Conservation (phyloP, 1,140 invertebrate genomes). For the Venustaconcha ellipsiformis region DNA sequence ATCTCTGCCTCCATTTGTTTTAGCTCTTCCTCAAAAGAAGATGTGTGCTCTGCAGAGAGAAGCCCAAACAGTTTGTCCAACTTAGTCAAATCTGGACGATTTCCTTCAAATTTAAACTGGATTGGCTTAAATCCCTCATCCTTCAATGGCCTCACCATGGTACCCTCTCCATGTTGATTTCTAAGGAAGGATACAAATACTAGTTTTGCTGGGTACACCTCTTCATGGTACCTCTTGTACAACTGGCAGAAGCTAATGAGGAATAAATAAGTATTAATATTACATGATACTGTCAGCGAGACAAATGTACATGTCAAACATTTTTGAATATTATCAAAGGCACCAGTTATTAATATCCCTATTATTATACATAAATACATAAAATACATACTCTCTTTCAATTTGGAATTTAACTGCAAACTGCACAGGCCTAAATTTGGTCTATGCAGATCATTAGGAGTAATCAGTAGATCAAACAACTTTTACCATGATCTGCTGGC, state of each 20-base stretch:
- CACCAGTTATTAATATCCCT: too few relatives aligned
- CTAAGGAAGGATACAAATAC: slow-evolving; percentile 66
- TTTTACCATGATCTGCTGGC: too few relatives aligned
- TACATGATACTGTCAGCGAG: not conserved
- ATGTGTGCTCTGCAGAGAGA: slow-evolving; percentile 43
- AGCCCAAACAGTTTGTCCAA: slow-evolving; percentile 64
- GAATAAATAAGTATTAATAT: slow-evolving; percentile 10
- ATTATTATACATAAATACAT: too few relatives aligned
- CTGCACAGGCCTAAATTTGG: too few relatives aligned
- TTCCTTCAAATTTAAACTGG: slow-evolving; percentile 58
- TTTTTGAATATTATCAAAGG: too few relatives aligned
- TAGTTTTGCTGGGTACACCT: slow-evolving; percentile 63
- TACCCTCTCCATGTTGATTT: slow-evolving; percentile 53
- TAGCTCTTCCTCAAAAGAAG: slow-evolving; percentile 50
- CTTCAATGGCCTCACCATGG: slow-evolving; percentile 56
- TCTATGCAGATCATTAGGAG: too few relatives aligned
- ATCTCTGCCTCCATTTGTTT: slow-evolving; percentile 30
- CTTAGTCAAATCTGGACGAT: slow-evolving; percentile 64
- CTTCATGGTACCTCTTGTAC: slow-evolving; percentile 62
- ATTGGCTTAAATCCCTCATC: slow-evolving; percentile 44
- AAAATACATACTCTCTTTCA: too few relatives aligned
- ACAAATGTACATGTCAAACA: not conserved
- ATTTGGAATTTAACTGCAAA: too few relatives aligned
- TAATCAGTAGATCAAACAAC: too few relatives aligned
- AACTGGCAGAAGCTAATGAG: slow-evolving; percentile 51